These are phyloP conservation scores for Xenops minutus DNA, from an alignment of 2,797 vertebrate species.

Conservation along the genomic window DNA sequence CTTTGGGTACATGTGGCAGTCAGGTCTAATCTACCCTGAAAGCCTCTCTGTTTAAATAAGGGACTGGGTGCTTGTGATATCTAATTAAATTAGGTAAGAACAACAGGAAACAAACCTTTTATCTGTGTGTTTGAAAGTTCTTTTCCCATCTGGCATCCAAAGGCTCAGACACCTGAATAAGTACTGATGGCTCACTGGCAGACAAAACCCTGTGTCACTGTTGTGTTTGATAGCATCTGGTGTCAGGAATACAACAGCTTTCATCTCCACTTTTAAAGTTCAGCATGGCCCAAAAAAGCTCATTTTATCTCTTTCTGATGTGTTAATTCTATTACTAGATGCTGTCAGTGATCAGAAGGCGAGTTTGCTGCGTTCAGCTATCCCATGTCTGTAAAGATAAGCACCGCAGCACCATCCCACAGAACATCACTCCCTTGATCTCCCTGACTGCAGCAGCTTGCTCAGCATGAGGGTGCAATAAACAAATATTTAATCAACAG, in stretches of 20 bases:
- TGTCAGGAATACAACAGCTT: background rate
- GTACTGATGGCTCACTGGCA: background rate
- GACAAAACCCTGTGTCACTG: background rate
- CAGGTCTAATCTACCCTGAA: background rate
- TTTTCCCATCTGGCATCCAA: background rate
- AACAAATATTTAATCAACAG: conserved; percentile 53
- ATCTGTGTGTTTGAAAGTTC: background rate
- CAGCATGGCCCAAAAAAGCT: background rate
- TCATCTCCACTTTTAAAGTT: background rate
- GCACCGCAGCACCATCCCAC: background rate
- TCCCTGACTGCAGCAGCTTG: conserved; percentile 24
- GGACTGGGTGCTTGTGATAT: background rate
- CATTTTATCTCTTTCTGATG: background rate
- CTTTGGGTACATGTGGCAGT: background rate
- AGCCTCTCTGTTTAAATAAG: background rate
- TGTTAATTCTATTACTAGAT: background rate
- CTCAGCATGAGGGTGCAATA: conserved; percentile 63
- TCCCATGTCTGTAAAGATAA: background rate
- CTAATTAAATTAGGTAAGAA: background rate
- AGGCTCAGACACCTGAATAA: background rate
- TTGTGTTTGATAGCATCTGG: background rate
- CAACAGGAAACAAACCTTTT: background rate
- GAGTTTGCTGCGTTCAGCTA: background rate
- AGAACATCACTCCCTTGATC: background rate
- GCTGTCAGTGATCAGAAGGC: background rate